Conservation (phyloP, 2,797 vertebrate genomes). For the Takifugu rubripes region DNA sequence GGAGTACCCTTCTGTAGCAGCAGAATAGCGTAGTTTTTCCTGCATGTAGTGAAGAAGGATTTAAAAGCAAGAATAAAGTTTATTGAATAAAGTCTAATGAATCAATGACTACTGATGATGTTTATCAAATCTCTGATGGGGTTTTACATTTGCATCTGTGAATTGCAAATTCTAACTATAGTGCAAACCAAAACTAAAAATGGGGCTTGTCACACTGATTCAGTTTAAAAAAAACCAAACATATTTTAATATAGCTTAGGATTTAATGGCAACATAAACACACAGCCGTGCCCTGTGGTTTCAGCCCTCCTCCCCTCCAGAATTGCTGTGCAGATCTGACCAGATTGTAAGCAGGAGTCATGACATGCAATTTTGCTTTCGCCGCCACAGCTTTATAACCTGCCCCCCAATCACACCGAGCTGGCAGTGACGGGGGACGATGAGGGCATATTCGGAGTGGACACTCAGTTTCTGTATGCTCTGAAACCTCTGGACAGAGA, state of each 20-base stretch:
- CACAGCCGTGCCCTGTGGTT: neutral
- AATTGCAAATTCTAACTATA: too few relatives aligned
- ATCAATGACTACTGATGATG: too few relatives aligned
- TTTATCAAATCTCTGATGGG: too few relatives aligned
- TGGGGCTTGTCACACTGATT: too few relatives aligned
- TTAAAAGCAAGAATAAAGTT: too few relatives aligned
- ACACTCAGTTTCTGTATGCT: constrained; percentile 80
- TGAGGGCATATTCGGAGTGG: constrained; percentile 82
- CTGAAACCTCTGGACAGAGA: constrained; percentile 83
- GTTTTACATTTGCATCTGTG: too few relatives aligned
- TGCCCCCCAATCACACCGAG: constrained; percentile 68
- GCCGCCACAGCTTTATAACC: constrained; percentile 65
- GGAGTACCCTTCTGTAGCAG: neutral
- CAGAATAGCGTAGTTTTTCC: too few relatives aligned
- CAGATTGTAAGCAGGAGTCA: too few relatives aligned
- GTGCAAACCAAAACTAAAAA: too few relatives aligned
- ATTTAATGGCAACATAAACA: neutral
- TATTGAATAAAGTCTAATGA: too few relatives aligned
- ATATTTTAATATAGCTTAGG: neutral
- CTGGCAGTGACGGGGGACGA: constrained; percentile 70
- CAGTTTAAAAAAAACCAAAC: neutral
- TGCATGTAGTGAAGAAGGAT: too few relatives aligned
- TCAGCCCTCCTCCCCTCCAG: neutral
- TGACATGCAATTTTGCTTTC: neutral
- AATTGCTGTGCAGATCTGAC: too few relatives aligned